Conservation (phyloP, 1,140 invertebrate genomes). For the Drosophila insularis region DNA sequence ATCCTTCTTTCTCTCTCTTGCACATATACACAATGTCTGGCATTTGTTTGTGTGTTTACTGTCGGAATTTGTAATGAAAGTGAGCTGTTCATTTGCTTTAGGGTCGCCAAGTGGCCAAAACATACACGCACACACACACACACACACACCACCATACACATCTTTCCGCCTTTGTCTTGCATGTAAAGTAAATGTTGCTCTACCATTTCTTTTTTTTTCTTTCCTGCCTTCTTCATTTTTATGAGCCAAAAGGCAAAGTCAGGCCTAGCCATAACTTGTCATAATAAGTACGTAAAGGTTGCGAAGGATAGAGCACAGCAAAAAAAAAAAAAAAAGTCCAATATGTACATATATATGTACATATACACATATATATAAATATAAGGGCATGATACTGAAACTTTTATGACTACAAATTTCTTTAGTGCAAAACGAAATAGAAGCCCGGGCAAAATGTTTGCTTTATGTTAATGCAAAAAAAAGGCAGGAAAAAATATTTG, state of each 20-base stretch:
- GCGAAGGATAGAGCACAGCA: conserved; percentile 2
- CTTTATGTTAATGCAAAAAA: conserved; percentile 57
- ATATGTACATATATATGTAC: conserved; percentile 13
- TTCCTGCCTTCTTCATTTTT: conserved; percentile 45
- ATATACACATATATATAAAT: conserved; percentile 26
- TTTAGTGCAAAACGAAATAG: conserved; percentile 43
- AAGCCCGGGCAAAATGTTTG: conserved; percentile 50
- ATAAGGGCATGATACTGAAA: conserved; percentile 65
- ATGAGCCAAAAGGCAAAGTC: conserved; percentile 41
- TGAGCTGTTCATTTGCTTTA: conserved; percentile 79
- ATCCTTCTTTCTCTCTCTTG: background rate
- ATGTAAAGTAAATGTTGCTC: conserved; percentile 51
- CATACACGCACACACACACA: background rate
- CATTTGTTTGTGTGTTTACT: conserved; percentile 64
- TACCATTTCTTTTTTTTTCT: conserved; percentile 47
- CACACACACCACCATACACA: background rate
- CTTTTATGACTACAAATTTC: conserved; percentile 71
- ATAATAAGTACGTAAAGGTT: conserved; percentile 38
- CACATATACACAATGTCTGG: conserved; percentile 20
- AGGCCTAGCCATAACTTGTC: conserved; percentile 62
- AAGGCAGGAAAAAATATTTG: background rate
- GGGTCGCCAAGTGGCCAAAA: conserved; percentile 68
- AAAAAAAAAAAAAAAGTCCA: conserved; percentile 6
- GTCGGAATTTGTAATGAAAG: conserved; percentile 79
- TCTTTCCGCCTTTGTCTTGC: conserved; percentile 37